Evolutionary conservation across 37 sponge, comb jelly and placozoan genomes (phyloP).

Genomic region (Corticium candelabrum): DNA sequence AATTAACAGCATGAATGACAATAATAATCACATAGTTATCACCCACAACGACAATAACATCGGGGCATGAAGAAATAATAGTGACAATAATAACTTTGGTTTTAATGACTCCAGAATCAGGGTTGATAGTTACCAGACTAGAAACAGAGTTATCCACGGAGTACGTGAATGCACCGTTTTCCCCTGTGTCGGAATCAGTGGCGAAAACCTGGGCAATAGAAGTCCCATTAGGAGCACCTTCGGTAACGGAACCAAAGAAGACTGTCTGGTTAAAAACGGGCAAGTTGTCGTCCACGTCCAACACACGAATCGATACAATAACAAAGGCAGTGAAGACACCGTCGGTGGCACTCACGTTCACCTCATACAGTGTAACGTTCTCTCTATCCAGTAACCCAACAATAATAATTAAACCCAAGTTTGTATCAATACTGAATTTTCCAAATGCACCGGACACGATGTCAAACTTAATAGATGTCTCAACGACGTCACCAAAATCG

Average conservation of each 20-base stretch:
- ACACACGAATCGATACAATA: constrained; percentile 14
- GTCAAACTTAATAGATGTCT: constrained; percentile 10
- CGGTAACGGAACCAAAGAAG: constrained; percentile 25
- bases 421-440: constrained; percentile 21
- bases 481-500: constrained; percentile 23
- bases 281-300: background rate
- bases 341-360: constrained; percentile 38
- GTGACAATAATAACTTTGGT: background rate
- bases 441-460: background rate
- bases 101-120: background rate
- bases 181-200: background rate
- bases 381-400: constrained; percentile 23
- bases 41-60: background rate
- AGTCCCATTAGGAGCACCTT: background rate
- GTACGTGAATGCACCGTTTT: background rate
- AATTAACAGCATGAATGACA: no score
- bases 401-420: constrained; percentile 37
- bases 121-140: background rate
- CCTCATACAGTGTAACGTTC: constrained; percentile 5
- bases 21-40: background rate
- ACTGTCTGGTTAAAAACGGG: constrained; percentile 3
- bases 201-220: background rate
- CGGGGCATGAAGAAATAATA: background rate
- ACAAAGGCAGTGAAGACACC: constrained; percentile 7
- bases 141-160: constrained; percentile 2